These are phyloP conservation scores for Salvelinus sp. DNA, from an alignment of 2,113 vertebrate genomes.

Conservation along the genomic window DNA sequence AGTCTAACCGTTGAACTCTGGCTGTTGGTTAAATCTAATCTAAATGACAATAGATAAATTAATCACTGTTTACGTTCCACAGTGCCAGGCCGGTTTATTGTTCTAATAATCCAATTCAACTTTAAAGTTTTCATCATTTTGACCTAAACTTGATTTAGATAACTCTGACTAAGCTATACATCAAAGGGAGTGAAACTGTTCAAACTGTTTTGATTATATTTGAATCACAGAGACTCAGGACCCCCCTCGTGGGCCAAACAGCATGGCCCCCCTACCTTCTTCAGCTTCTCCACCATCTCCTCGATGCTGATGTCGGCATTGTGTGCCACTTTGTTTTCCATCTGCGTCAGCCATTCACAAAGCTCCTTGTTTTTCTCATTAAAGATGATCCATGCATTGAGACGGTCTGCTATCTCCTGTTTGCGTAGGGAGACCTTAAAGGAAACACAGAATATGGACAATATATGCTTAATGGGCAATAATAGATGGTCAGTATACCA, in stretches of 20 bases:
- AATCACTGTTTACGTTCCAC: not conserved
- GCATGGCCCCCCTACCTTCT: constrained; percentile 79
- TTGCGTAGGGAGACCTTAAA: constrained; percentile 84
- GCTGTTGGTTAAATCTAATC: too few species aligned
- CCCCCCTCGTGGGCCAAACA: not conserved
- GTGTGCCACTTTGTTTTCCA: constrained; percentile 89
- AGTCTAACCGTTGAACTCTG: too few species aligned
- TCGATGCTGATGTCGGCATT: constrained; percentile 87
- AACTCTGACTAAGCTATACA: too few species aligned
- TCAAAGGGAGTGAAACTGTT: too few species aligned
- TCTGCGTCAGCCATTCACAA: constrained; percentile 88
- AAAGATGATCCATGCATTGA: constrained; percentile 88
- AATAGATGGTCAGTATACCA: too few species aligned
- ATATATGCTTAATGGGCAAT: too few species aligned
- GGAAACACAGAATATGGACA: too few species aligned
- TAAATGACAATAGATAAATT: too few species aligned
- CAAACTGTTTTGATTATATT: not conserved
- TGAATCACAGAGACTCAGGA: too few species aligned
- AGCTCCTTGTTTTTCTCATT: constrained; percentile 89
- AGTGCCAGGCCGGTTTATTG: not conserved
- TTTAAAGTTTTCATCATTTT: not conserved
- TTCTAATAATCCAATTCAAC: not conserved
- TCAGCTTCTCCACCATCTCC: constrained; percentile 94
- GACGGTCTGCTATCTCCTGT: constrained; percentile 86
- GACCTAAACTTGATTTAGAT: too few species aligned